Evolutionary conservation across 2,888 invertebrate species (phyloP), one percentile per base, ranked within the genome.

Genomic region (Cremastinae sp.): DNA sequence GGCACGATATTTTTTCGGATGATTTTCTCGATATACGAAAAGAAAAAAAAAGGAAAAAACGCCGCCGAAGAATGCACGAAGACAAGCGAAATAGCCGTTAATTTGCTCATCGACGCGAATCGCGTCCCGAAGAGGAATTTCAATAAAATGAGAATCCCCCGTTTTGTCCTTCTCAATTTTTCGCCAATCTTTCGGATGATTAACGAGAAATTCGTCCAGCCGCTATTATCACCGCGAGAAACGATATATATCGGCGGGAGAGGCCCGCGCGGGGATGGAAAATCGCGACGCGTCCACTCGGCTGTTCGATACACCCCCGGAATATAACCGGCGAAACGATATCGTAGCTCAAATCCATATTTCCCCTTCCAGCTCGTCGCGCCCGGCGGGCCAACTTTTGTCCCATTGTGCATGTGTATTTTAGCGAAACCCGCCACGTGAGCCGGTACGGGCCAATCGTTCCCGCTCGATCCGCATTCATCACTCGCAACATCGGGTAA

Each of bases 401-500:
- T 5, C 28, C 28, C 28, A 28, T 3, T 28, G 28, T 28, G 28
- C 43, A n/a, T 38, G 43, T 62, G 47, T 28, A 58, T 49, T 51
- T 36, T 8, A 66, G 41, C 49, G 41, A 43, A 43, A 66, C n/a
- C n/a, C n/a, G 49, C 49, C 45, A 59, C 49, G 51, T 36, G 62
- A 16, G 58, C 43, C 20, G 14, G 38, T 1, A 49, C 22, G 34
- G 49, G 14, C 49, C 66, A 38, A 53, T 56, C 59, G 72, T 58
- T 62, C 76, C 73, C 78, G 66, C 78, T 68, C 59, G 43, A 75
- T 76, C 74, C 74, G 73, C 80, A 82, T 83, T 79, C 76, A 82
- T 83, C 83, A 82, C 75, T 66, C 74, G 79, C 80, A 82, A 84
- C 84, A 84, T 82, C 81, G 82, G 84, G 80, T 79, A 84, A 85